Conservation (phyloP, 2,888 invertebrate genomes). For the Sisyra terminalis region DNA sequence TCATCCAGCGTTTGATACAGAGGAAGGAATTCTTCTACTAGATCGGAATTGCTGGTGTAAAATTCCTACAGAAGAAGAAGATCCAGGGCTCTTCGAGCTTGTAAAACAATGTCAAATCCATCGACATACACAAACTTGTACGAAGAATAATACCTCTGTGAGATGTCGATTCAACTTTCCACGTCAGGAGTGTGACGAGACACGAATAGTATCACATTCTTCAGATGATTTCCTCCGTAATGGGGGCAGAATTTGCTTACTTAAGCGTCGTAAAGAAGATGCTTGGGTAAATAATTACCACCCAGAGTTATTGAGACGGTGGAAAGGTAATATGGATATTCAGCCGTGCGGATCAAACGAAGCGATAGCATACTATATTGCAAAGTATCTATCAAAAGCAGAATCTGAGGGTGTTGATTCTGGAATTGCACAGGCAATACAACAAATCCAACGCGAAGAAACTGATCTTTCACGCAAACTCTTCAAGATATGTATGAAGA, state of each 20-base stretch:
- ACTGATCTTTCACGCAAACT: slow-evolving; percentile 14
- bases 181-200: slow-evolving; percentile 9
- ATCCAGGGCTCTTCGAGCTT: slow-evolving; percentile 10
- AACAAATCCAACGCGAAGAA: slow-evolving; percentile 13
- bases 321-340: slow-evolving; percentile 17
- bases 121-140: slow-evolving; percentile 13
- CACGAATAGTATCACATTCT: slow-evolving; percentile 8
- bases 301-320: slow-evolving; percentile 9
- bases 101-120: slow-evolving; percentile 11
- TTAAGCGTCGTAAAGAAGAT: slow-evolving; percentile 10
- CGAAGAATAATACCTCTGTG: slow-evolving; percentile 9
- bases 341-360: slow-evolving; percentile 16
- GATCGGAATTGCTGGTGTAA: slow-evolving; percentile 11
- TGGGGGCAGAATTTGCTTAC: slow-evolving; percentile 8
- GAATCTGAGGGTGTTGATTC: slow-evolving; percentile 11
- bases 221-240: slow-evolving; percentile 11
- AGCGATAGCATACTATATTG: slow-evolving; percentile 12
- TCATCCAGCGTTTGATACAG: slow-evolving; percentile 13
- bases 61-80: slow-evolving; percentile 9
- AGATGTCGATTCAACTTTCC: slow-evolving; percentile 13
- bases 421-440: slow-evolving; percentile 13
- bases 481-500: slow-evolving; percentile 17
- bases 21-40: slow-evolving; percentile 9
- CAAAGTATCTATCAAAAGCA: slow-evolving; percentile 11
- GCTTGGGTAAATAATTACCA: slow-evolving; percentile 15